Evolutionary conservation across 2,888 invertebrate species (phyloP).

Genomic region (Amblyjoppa proteus): DNA sequence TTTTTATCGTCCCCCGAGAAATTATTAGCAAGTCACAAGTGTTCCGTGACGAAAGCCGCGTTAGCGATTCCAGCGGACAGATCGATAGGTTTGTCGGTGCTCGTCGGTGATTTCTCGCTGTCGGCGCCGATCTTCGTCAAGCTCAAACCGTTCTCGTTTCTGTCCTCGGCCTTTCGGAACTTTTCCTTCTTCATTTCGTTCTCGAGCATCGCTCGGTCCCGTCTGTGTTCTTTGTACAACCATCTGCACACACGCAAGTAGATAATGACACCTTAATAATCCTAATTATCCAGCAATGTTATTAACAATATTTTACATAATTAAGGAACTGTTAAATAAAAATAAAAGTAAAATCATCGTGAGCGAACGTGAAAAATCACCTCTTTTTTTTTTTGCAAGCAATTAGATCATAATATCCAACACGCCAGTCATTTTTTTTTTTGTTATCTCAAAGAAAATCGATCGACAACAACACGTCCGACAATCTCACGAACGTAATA

Average conservation of each 20-base stretch:
- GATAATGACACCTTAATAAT: not conserved
- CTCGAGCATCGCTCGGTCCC: slow-evolving; percentile 83
- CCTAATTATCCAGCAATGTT: not conserved
- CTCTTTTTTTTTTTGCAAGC: slow-evolving; percentile 1
- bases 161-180: slow-evolving; percentile 82
- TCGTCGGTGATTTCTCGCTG: slow-evolving; percentile 73
- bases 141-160: slow-evolving; percentile 78
- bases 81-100: slow-evolving; percentile 81
- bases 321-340: not conserved
- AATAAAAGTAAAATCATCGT: not conserved
- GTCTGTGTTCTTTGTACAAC: slow-evolving; percentile 90
- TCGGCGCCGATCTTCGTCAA: slow-evolving; percentile 72
- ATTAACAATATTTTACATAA: not conserved
- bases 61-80: slow-evolving; percentile 85
- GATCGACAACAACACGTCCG: not conserved
- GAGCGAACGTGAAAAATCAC: not conserved
- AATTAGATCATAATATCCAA: not conserved
- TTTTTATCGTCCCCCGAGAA: slow-evolving; percentile 50
- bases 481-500: slow-evolving; percentile 5
- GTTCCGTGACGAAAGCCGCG: slow-evolving; percentile 84
- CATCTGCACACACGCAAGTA: slow-evolving; percentile 86
- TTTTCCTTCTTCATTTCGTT: slow-evolving; percentile 73
- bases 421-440: not conserved
- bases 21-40: slow-evolving; percentile 70
- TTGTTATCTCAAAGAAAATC: slow-evolving; percentile 12